A percentile compares a stretch with the other conserved stretches of the same genome.
These are phyloP conservation scores for Stichopus chloronotus DNA, from an alignment of 35 echinoderm and acorn worm genomes.

Conservation along the genomic window DNA sequence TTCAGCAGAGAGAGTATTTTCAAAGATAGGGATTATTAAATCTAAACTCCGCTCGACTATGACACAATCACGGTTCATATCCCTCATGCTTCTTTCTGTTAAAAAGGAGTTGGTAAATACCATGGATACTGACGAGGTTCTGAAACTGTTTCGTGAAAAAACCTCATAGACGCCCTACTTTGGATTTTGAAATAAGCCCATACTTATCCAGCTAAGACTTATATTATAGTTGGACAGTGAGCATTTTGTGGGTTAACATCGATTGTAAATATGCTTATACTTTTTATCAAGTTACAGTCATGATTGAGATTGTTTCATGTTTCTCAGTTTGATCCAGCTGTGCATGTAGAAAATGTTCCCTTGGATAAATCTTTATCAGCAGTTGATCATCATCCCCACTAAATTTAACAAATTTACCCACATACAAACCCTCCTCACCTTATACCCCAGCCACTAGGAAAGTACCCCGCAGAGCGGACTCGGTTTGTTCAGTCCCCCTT, in stretches of 20 bases:
- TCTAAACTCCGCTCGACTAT: neutral
- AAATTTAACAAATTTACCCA: too few relatives aligned
- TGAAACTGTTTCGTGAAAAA: neutral
- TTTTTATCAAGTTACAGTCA: neutral
- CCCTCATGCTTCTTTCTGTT: neutral
- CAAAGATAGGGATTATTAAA: slow-evolving; percentile 7
- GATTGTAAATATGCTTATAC: neutral
- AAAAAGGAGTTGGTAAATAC: neutral
- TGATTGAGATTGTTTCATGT: neutral
- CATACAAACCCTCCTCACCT: too few relatives aligned
- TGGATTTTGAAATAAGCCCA: neutral
- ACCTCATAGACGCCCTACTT: neutral
- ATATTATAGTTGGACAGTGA: neutral
- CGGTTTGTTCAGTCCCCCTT: too few relatives aligned
- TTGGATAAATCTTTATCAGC: too few relatives aligned
- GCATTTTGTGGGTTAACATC: neutral
- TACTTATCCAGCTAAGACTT: neutral
- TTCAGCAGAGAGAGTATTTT: slow-evolving; percentile 4
- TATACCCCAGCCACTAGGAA: too few relatives aligned
- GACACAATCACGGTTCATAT: neutral
- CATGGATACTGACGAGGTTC: neutral
- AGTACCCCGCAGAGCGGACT: too few relatives aligned
- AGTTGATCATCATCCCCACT: too few relatives aligned
- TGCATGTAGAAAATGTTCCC: neutral
- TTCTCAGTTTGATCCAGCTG: neutral